These are phyloP conservation scores for Podarcis raffonei DNA, from an alignment of 2,113 vertebrate species.

Conservation along the genomic window DNA sequence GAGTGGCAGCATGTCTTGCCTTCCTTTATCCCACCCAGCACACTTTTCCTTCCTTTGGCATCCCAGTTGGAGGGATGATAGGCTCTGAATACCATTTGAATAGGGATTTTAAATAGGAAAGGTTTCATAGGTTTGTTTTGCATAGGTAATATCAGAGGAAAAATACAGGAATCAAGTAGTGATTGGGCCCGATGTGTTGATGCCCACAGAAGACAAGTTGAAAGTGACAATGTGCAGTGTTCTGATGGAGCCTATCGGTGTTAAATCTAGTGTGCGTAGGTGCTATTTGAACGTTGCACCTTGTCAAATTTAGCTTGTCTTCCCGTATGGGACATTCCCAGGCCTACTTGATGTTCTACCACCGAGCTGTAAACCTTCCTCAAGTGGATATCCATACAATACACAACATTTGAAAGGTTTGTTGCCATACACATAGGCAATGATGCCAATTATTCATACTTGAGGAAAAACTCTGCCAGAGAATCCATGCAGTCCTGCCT, in stretches of 20 bases:
- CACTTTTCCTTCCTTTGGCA: not conserved
- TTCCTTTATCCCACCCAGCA: not conserved
- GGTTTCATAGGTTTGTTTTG: not conserved
- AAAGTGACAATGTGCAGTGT: too few relatives aligned
- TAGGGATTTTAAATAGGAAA: too few relatives aligned
- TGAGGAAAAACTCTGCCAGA: not conserved
- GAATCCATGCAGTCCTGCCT: too few relatives aligned
- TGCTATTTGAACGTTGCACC: not conserved
- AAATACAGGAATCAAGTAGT: not conserved
- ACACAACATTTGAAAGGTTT: not conserved
- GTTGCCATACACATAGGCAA: not conserved
- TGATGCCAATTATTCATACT: too few relatives aligned
- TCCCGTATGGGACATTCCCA: too few relatives aligned
- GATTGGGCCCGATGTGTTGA: not conserved
- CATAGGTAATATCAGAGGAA: not conserved
- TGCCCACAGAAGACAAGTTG: too few relatives aligned
- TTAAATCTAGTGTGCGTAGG: not conserved
- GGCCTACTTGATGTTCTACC: too few relatives aligned
- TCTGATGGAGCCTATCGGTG: too few relatives aligned
- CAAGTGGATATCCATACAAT: not conserved
- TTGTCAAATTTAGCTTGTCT: too few relatives aligned
- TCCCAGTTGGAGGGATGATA: not conserved
- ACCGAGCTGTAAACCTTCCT: too few relatives aligned
- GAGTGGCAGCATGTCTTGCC: not conserved
- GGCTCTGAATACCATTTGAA: too few relatives aligned